A percentile compares a stretch with the other conserved stretches of the same genome.
These are phyloP conservation scores for Pollenia labialis DNA, from an alignment of 2,888 invertebrate genomes.

Conservation along the genomic window DNA sequence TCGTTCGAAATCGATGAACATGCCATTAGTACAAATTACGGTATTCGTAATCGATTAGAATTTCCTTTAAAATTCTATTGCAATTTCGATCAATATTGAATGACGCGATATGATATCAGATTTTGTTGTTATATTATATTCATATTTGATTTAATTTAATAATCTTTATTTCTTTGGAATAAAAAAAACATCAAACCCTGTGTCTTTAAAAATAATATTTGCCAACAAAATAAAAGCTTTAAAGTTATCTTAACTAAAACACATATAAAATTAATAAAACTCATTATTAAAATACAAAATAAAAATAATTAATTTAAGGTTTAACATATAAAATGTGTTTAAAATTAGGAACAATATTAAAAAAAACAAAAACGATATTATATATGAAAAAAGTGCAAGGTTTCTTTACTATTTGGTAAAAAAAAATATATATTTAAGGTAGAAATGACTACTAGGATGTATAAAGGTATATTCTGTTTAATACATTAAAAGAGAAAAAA, in stretches of 20 bases:
- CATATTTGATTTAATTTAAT: not conserved
- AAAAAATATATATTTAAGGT: slow-evolving; percentile 40
- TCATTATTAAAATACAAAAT: not conserved
- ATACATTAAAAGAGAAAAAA: not conserved
- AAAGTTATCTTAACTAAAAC: not conserved
- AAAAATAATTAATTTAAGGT: slow-evolving; percentile 15
- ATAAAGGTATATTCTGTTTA: slow-evolving; percentile 31
- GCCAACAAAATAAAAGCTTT: not conserved
- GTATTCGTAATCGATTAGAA: too few relatives aligned
- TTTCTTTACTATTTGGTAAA: slow-evolving; percentile 58
- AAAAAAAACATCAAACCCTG: not conserved
- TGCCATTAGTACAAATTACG: too few relatives aligned
- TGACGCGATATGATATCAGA: too few relatives aligned
- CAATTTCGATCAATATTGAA: too few relatives aligned
- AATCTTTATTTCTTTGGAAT: not conserved
- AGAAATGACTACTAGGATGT: slow-evolving; percentile 45
- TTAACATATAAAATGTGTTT: slow-evolving; percentile 30
- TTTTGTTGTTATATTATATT: too few relatives aligned
- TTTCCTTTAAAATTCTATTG: too few relatives aligned
- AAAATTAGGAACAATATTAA: slow-evolving; percentile 55
- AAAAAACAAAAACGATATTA: not conserved
- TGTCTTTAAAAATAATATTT: slow-evolving; percentile 7
- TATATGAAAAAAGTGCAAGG: slow-evolving; percentile 45
- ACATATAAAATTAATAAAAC: not conserved
- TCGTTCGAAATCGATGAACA: too few relatives aligned